Evolutionary conservation across 2,797 vertebrate genomes (phyloP).

Genomic region (Florisuga fusca): DNA sequence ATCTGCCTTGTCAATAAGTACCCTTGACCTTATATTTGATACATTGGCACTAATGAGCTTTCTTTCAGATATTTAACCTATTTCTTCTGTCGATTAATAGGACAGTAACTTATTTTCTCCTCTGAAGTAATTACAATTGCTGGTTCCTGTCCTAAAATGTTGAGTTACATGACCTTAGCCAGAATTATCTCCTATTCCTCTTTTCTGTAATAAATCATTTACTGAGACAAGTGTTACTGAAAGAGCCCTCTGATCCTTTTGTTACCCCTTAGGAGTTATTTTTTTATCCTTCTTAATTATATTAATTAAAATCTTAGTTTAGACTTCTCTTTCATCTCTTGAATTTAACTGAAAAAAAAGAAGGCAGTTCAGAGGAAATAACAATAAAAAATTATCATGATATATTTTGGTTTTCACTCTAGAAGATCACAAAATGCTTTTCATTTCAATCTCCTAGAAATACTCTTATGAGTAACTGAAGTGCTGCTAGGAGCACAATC

Average conservation of each 20-base stretch:
- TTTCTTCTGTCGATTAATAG: background rate
- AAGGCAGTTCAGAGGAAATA: background rate
- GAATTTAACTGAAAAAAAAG: background rate
- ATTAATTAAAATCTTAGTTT: background rate
- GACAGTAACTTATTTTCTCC: background rate
- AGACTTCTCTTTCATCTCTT: background rate
- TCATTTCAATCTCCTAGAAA: background rate
- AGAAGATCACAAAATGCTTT: background rate
- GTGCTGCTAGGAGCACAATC: background rate
- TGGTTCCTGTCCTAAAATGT: background rate
- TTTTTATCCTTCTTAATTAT: background rate
- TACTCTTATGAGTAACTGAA: background rate
- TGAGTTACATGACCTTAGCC: background rate
- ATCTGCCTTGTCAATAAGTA: background rate
- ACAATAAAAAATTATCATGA: background rate
- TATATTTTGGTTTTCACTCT: background rate
- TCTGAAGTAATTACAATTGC: background rate
- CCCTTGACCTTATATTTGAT: background rate
- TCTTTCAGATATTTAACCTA: background rate
- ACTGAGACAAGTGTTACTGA: background rate
- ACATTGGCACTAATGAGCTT: background rate
- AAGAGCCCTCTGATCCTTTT: background rate
- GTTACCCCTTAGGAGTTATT: background rate
- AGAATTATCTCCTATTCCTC: background rate
- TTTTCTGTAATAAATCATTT: background rate